Evolutionary conservation across 1,140 invertebrate genomes (phyloP), one percentile per base, ranked within the genome.

Genomic region (Nymphalis io): DNA sequence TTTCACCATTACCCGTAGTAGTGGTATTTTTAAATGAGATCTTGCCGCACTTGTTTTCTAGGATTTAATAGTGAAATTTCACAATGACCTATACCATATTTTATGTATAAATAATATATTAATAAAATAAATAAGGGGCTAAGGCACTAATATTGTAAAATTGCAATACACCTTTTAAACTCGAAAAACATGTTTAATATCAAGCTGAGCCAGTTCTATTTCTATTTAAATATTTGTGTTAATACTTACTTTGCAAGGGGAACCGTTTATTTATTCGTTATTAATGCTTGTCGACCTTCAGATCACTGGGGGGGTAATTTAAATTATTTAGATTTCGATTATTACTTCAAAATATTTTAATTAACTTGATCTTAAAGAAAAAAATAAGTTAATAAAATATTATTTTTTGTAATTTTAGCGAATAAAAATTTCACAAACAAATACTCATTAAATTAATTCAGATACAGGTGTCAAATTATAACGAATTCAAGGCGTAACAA

Each of bases 141-240:
- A 59, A 16, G 20, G 6, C 21, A 42, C 10, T 3, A 39, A 42
- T 16, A 55, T 57, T 42, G 51, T 40, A 21, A 57, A 33, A 62
- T 69, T 69, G 60, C 60, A 61, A 55, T 61, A 55, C 66, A 57
- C 20, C 42, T 68, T 61, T 39, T 38, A 44, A 69, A 69, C 60
- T 57, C 6, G 59, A 69, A 61, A 57, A 69, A 69, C 67, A 62
- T 48, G 59, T 62, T 69, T 61, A 58, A 62, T 69, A 62, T 53
- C 60, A 62, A 69, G 60, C 60, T 58, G 18, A 46, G 59, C 67
- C n/a, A 62, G 59, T 57, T 69, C 60, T 68, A 61, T 38, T 53
- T 53, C 18, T 23, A 27, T 53, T 69, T 62, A 13, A 61, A 69
- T 48, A 58, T 66, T 46, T 21, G 20, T 62, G 61, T 46, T 44